Evolutionary conservation across 2,888 invertebrate species (phyloP).

Genomic region (Polydrusus pterygomalis): DNA sequence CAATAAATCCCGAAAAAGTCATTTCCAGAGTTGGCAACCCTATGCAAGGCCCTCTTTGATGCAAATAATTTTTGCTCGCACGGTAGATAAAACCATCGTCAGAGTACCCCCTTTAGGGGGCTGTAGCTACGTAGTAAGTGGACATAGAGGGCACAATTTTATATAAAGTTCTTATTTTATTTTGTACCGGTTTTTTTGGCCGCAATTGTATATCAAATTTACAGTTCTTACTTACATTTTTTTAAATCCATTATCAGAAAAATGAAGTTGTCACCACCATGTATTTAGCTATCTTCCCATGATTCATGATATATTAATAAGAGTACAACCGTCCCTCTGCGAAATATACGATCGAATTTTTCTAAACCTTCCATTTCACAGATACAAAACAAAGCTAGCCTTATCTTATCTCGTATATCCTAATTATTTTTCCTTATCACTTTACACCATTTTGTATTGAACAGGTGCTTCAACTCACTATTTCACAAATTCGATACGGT

Average conservation of each 20-base stretch:
- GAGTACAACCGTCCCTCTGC: background rate
- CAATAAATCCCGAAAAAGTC: no score
- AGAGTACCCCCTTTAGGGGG: no score
- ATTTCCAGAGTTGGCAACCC: no score
- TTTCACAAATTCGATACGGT: background rate
- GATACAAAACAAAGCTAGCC: slow-evolving; percentile 37
- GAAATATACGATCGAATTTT: slow-evolving; percentile 25
- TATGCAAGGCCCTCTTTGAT: no score
- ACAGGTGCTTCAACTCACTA: slow-evolving; percentile 39
- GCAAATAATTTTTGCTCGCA: no score
- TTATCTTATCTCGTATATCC: slow-evolving; percentile 54
- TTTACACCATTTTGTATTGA: slow-evolving; percentile 47
- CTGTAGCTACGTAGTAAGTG: no score
- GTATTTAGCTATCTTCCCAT: slow-evolving; percentile 6
- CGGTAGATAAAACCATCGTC: no score
- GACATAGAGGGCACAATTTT: no score
- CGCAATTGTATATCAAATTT: background rate
- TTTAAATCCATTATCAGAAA: background rate
- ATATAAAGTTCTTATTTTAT: no score
- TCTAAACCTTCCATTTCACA: slow-evolving; percentile 12
- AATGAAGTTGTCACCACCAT: background rate
- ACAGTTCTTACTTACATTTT: background rate
- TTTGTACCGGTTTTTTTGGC: no score
- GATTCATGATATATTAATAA: slow-evolving; percentile 6
- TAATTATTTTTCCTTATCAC: slow-evolving; percentile 46